Percentiles rank a stretch among this genome's conserved stretches.
These are phyloP conservation scores for Sinocyclocheilus maitianheensis DNA, from an alignment of 2,113 vertebrate species.

Conservation along the genomic window DNA sequence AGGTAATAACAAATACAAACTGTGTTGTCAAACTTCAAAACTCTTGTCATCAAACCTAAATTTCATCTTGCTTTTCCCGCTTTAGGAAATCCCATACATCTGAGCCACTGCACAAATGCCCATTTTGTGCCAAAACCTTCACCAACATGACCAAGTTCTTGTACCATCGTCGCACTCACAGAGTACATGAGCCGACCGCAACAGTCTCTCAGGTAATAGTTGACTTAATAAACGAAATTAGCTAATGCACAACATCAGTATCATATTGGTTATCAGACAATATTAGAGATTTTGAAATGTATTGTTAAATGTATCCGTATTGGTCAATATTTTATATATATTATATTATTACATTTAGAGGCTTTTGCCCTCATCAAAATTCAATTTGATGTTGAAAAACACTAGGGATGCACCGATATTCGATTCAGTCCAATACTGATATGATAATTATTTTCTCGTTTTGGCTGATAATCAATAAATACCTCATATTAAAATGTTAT, in stretches of 20 bases:
- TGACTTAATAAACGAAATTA: background rate
- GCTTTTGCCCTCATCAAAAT: background rate
- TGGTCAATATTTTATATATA: background rate
- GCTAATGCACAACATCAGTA: background rate
- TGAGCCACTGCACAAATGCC: conserved; percentile 87
- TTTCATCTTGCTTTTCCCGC: conserved; percentile 42
- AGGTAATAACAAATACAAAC: conserved; percentile 62
- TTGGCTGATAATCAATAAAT: background rate
- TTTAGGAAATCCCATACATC: conserved; percentile 83
- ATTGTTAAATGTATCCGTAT: background rate
- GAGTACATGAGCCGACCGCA: conserved; percentile 63
- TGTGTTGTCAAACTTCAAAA: background rate
- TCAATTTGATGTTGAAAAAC: background rate
- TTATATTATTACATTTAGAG: background rate
- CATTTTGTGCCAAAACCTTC: conserved; percentile 87
- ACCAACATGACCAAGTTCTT: conserved; percentile 95
- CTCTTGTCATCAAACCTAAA: background rate
- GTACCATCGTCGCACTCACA: conserved; percentile 87
- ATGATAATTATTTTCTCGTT: background rate
- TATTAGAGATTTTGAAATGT: background rate
- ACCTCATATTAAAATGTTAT: background rate
- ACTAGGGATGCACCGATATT: background rate
- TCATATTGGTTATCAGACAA: background rate
- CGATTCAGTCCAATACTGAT: too few relatives aligned
- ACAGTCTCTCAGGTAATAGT: conserved; percentile 53